Conservation (phyloP, 2,888 invertebrate species). For the Synanthedon myopaeformis region DNA sequence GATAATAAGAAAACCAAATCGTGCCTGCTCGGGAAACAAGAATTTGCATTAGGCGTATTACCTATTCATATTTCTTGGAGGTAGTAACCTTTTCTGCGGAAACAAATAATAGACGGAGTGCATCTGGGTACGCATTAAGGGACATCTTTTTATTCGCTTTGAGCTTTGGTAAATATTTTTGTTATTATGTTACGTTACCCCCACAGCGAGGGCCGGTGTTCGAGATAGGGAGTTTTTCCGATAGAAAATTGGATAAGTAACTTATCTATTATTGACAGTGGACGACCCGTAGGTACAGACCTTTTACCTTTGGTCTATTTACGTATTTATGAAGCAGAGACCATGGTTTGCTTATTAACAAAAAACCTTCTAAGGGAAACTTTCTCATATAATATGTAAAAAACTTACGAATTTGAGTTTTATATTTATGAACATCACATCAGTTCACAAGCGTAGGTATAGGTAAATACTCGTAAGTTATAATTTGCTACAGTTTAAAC, state of each 20-base stretch:
- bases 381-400: too few relatives aligned
- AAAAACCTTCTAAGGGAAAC: too few relatives aligned
- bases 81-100: slow-evolving; percentile 47
- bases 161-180: slow-evolving; percentile 65
- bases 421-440: too few relatives aligned
- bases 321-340: background rate
- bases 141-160: slow-evolving; percentile 64
- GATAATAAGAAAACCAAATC: slow-evolving; percentile 40
- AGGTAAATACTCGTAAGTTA: too few relatives aligned
- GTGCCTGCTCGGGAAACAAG: slow-evolving; percentile 27
- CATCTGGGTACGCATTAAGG: slow-evolving; percentile 63
- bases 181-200: slow-evolving; percentile 51
- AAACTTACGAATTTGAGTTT: too few relatives aligned
- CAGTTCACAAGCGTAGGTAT: too few relatives aligned
- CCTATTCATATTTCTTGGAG: slow-evolving; percentile 18
- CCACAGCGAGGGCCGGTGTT: slow-evolving; percentile 19
- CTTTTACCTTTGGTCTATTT: background rate
- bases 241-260: slow-evolving; percentile 40
- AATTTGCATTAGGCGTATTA: slow-evolving; percentile 62
- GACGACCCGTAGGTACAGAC: background rate
- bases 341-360: too few relatives aligned
- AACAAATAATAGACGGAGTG: slow-evolving; percentile 63
- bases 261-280: slow-evolving; percentile 40
- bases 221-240: slow-evolving; percentile 24
- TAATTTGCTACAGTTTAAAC: too few relatives aligned